Evolutionary conservation across 2,888 invertebrate species (phyloP).

Genomic region (Octonoba sinensis): DNA sequence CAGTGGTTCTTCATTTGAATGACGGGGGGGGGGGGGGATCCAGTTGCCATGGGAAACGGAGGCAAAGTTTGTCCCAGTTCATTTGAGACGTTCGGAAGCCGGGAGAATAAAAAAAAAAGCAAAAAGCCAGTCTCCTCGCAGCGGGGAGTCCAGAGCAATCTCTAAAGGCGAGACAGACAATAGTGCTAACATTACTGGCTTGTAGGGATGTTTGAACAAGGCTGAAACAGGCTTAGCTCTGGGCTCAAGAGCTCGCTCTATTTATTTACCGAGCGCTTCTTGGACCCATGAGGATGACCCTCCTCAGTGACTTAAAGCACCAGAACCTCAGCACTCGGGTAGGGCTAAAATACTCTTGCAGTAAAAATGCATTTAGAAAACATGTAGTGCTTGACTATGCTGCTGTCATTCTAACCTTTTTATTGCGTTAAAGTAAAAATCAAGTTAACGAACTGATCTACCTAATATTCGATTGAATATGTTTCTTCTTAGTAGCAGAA

Average conservation of each 20-base stretch:
- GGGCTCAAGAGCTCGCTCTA: conserved; percentile 49
- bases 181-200: conserved; percentile 58
- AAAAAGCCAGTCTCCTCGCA: conserved; percentile 12
- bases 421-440: too few relatives aligned
- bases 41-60: conserved; percentile 16
- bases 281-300: conserved; percentile 29
- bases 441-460: too few relatives aligned
- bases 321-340: too few relatives aligned
- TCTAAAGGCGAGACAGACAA: conserved; percentile 35
- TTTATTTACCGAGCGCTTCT: conserved; percentile 50
- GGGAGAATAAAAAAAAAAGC: conserved; percentile 13
- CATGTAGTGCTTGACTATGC: too few relatives aligned
- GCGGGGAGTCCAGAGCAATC: conserved; percentile 31
- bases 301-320: not conserved
- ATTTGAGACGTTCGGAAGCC: conserved; percentile 29
- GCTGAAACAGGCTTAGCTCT: conserved; percentile 47
- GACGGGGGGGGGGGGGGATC: not conserved
- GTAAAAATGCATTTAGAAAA: too few relatives aligned
- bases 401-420: too few relatives aligned
- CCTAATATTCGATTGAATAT: too few relatives aligned
- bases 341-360: too few relatives aligned
- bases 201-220: conserved; percentile 54
- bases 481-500: too few relatives aligned
- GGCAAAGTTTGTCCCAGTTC: conserved; percentile 17
- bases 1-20: not conserved